phyloP scores from a whole-genome alignment of 1,140 invertebrate genomes.

The Gerris buenoi region DNA sequence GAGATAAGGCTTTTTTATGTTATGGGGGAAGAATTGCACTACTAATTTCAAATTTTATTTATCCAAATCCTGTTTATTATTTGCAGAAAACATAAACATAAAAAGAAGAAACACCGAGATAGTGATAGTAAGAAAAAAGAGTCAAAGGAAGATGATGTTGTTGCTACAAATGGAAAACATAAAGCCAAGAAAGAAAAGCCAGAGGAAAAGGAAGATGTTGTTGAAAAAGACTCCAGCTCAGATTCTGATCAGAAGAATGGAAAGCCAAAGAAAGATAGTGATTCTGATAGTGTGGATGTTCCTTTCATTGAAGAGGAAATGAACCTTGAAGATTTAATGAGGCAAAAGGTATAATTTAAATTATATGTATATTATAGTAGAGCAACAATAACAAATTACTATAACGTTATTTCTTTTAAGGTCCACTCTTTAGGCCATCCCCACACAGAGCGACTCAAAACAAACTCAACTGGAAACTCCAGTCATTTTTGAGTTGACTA shows the following conservation, averaged over 20 bases:
- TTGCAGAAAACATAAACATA: slow-evolving; percentile 35
- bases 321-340: slow-evolving; percentile 74
- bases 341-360: slow-evolving; percentile 49
- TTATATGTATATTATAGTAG: background rate
- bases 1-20: too few relatives aligned
- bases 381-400: background rate
- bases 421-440: too few relatives aligned
- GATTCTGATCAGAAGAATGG: slow-evolving; percentile 52
- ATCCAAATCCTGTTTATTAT: slow-evolving; percentile 12
- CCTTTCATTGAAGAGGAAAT: slow-evolving; percentile 67
- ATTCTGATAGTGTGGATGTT: slow-evolving; percentile 54
- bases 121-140: slow-evolving; percentile 18
- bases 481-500: too few relatives aligned
- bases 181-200: slow-evolving; percentile 22
- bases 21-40: too few relatives aligned
- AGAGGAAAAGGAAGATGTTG: slow-evolving; percentile 10
- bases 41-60: too few relatives aligned
- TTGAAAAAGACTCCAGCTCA: slow-evolving; percentile 32
- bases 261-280: slow-evolving; percentile 45
- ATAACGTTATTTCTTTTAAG: background rate
- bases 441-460: too few relatives aligned
- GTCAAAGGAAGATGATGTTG: slow-evolving; percentile 30
- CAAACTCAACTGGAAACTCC: too few relatives aligned
- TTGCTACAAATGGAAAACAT: slow-evolving; percentile 23
- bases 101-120: slow-evolving; percentile 26